phyloP scores from a whole-genome alignment of 1,140 invertebrate genomes.

The Bombyx mandarina region DNA sequence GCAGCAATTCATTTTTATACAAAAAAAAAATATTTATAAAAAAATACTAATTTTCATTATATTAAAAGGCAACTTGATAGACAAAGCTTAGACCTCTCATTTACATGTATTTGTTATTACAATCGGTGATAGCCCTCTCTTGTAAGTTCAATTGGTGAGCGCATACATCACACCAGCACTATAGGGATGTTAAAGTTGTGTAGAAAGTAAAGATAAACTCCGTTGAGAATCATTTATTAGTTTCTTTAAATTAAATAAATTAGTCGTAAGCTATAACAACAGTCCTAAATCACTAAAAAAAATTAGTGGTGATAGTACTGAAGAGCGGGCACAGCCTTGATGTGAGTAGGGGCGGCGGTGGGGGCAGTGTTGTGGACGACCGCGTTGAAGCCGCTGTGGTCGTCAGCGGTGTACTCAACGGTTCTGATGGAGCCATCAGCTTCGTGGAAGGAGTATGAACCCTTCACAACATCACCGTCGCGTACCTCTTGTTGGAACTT shows the following conservation, averaged over 20 bases:
- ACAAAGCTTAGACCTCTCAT: too few relatives aligned
- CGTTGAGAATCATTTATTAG: neutral
- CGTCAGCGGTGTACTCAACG: constrained; percentile 69
- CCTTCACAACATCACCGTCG: constrained; percentile 68
- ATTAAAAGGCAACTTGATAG: too few relatives aligned
- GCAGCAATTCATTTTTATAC: too few relatives aligned
- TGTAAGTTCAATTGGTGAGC: too few relatives aligned
- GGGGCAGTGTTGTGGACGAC: constrained; percentile 73
- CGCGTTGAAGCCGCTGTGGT: constrained; percentile 70
- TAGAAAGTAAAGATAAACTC: neutral
- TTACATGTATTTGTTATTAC: too few relatives aligned
- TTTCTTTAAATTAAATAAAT: neutral
- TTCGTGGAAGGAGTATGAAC: constrained; percentile 68
- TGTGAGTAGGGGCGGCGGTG: constrained; percentile 14
- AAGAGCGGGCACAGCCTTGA: constrained; percentile 11
- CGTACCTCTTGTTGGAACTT: constrained; percentile 69
- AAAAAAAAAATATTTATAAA: too few relatives aligned
- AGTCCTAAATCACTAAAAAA: neutral
- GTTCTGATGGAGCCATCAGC: constrained; percentile 70
- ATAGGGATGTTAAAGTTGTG: neutral
- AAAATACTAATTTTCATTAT: too few relatives aligned
- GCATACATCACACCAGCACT: too few relatives aligned
- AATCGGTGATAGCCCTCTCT: too few relatives aligned
- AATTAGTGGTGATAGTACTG: constrained; percentile 7
- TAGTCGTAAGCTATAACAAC: neutral